Evolutionary conservation across 1,140 invertebrate species (phyloP), one percentile per base, ranked within the genome.

Genomic region (Brachionus paranguensis): DNA sequence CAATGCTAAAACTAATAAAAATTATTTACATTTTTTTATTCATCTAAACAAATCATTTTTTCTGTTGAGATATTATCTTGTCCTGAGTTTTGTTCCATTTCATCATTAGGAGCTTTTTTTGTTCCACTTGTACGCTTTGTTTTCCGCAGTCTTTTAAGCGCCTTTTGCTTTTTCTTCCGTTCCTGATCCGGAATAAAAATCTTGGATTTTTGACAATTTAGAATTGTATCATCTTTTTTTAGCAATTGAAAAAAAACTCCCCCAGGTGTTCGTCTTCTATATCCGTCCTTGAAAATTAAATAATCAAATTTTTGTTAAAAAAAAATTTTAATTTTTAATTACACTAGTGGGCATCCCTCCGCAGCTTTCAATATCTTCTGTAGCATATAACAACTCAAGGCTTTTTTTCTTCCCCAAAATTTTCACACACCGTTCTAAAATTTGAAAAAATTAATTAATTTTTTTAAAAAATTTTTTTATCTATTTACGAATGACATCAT

Each of bases 331-430:
- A 53, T 60, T 17, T 84, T 86, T 89, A 37, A 37, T 37, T 89
- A 93, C 93, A 90, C 93, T 92, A 83, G 94, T 93, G 87, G 94
- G 90, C 92, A 96, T 93, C 29, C 94, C 94, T 55, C 94, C 94
- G 86, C 92, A 91, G 84, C 92, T 92, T 90, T 95, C 94, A 83
- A 95, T 92, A 87, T 92, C 91, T 88, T 93, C 93, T 47, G 94
- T 94, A 89, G 94, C 92, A 86, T 93, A 91, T 85, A 93, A 94
- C 81, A 95, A 89, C 86, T 93, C 91, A 76, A 95, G 91, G 7
- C 93, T 92, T 87, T 93, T 92, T 85, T 92, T 90, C 86, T 92
- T 92, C 37, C 94, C 94, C 83, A 94, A 86, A 41, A 92, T 91
- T 87, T 93, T 89, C 20, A 95, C 92, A 85, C 94, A 92, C 86